phyloP scores from a whole-genome alignment of 2,888 invertebrate genomes.

The Pachymerium ferrugineum region DNA sequence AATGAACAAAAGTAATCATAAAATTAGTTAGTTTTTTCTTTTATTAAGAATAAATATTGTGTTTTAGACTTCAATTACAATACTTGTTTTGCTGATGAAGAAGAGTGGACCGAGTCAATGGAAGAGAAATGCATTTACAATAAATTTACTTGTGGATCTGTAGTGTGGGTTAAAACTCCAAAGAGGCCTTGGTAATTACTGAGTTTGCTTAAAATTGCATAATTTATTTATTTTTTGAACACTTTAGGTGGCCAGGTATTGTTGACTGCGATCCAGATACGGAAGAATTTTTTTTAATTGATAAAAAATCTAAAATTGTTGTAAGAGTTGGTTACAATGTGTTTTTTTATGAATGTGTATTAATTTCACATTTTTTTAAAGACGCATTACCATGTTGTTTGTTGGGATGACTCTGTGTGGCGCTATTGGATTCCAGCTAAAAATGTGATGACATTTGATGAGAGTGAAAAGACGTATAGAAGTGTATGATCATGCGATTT shows the following conservation, averaged over 20 bases:
- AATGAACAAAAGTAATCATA: slow-evolving; percentile 55
- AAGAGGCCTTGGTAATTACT: slow-evolving; percentile 57
- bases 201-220: neutral
- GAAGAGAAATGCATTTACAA: slow-evolving; percentile 57
- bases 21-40: neutral
- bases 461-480: neutral
- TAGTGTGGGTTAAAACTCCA: slow-evolving; percentile 59
- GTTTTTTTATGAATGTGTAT: neutral
- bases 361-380: neutral
- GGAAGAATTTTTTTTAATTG: slow-evolving; percentile 58
- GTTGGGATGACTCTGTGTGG: neutral
- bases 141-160: slow-evolving; percentile 58
- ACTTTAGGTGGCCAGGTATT: slow-evolving; percentile 61
- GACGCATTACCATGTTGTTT: neutral
- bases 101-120: slow-evolving; percentile 49
- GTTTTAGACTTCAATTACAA: slow-evolving; percentile 45
- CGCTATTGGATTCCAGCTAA: neutral
- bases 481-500: too few species aligned
- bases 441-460: neutral
- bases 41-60: neutral
- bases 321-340: neutral
- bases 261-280: slow-evolving; percentile 62
- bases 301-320: slow-evolving; percentile 41
- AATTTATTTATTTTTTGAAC: neutral
- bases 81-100: slow-evolving; percentile 54